Percentiles rank a stretch among this genome's conserved stretches.
Conservation (phyloP, 2,113 vertebrate species). For the Laticauda colubrina region DNA sequence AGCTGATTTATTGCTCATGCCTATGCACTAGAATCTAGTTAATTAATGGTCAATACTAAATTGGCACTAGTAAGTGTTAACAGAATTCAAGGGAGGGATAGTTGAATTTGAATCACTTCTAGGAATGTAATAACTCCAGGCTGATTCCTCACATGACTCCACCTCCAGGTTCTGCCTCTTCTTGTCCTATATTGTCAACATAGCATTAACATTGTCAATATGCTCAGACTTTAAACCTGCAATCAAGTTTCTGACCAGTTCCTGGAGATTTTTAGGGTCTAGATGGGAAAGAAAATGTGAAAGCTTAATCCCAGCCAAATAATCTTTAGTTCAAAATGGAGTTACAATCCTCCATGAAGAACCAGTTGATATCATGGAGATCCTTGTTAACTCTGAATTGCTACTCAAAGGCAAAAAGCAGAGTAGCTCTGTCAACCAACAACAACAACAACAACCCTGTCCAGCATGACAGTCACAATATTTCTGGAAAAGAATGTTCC, state of each 20-base stretch:
- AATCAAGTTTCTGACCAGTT: not conserved
- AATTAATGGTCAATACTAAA: no score
- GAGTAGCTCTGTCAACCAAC: not conserved
- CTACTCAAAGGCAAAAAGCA: not conserved
- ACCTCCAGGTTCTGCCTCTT: no score
- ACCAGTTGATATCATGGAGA: not conserved
- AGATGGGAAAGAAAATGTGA: not conserved
- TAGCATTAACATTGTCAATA: not conserved
- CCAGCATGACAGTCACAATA: not conserved
- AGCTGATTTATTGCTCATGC: no score
- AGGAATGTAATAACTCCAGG: no score
- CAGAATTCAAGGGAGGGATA: no score
- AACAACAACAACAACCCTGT: not conserved
- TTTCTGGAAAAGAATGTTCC: not conserved
- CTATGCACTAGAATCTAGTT: no score
- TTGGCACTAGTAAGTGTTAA: no score
- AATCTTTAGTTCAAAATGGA: not conserved
- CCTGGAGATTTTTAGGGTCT: not conserved
- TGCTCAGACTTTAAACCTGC: not conserved
- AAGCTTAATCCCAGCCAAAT: not conserved
- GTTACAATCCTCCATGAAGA: not conserved
- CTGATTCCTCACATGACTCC: no score
- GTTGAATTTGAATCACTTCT: no score
- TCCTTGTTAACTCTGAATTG: not conserved
- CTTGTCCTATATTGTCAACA: not conserved